Conservation (phyloP, 2,113 vertebrate genomes). For the Anarrhichthys ocellatus region DNA sequence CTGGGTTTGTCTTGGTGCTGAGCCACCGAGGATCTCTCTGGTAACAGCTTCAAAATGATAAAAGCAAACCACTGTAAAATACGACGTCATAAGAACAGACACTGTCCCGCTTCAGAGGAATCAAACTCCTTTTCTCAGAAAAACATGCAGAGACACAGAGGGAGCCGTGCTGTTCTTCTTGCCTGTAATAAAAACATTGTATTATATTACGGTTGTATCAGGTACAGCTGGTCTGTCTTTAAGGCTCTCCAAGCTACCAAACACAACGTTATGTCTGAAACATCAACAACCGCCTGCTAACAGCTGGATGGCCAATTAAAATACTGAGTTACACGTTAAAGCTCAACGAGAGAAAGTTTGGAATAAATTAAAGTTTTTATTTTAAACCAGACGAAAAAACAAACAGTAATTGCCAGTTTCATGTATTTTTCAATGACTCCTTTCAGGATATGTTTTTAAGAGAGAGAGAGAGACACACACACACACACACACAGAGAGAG, state of each 20-base stretch:
- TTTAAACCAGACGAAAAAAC: slow-evolving; percentile 1
- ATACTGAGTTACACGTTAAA: neutral
- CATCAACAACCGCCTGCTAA: neutral
- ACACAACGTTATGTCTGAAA: neutral
- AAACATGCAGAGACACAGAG: slow-evolving; percentile 15
- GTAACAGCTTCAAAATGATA: neutral
- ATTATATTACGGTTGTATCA: neutral
- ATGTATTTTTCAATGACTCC: slow-evolving; percentile 7
- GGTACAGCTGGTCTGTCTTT: accelerated
- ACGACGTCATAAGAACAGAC: neutral
- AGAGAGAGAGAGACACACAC: slow-evolving; percentile 3
- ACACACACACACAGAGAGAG: neutral
- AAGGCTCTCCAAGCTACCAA: neutral
- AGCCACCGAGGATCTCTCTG: neutral
- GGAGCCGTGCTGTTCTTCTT: slow-evolving; percentile 18
- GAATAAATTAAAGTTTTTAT: neutral
- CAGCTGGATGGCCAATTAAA: neutral
- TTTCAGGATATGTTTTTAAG: slow-evolving; percentile 25
- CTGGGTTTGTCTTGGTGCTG: neutral
- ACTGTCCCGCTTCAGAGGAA: neutral
- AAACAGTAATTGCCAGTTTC: slow-evolving; percentile 14
- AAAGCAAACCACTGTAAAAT: neutral
- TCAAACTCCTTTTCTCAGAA: slow-evolving; percentile 17
- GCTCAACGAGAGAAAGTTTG: neutral
- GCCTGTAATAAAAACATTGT: slow-evolving; percentile 39